Evolutionary conservation across 2,888 invertebrate genomes (phyloP), one percentile per base, ranked within the genome.

Genomic region (Synanthedon myopaeformis): DNA sequence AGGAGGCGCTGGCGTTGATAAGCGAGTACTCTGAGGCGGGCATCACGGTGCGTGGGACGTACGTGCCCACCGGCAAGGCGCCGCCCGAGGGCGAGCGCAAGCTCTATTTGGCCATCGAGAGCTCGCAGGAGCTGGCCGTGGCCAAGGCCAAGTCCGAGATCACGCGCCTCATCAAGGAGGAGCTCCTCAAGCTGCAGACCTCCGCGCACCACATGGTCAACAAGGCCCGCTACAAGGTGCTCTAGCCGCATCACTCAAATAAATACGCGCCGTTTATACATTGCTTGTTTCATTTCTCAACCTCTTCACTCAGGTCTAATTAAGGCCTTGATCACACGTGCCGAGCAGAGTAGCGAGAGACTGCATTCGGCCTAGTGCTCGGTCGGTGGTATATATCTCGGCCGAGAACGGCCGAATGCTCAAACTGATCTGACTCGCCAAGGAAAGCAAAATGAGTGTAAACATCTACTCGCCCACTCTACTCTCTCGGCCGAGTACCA

Each of bases 1-100:
- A 95, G 93, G 99, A 99, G 87, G 98, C 99, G 4, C 83, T 99
- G 61, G 97, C 97, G 0, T 96, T 99, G 74, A 98, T 99, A 68
- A 97, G 97, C 52, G 99, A 99, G 79, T 99, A 98, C 80, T 98
- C 98, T 0, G 99, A 99, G 78, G 99, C 99, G 0, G 99, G 99
- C 42, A 94, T 99, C 58, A 98, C 99, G 0, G 99, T 99, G 0
- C 91, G 99, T 49, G 99, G 99, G n/a, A 98, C 98, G 0, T 96
- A 96, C 72, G 97, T 97, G 10, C 93, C 94, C 0, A 92, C 94
- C 1, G 97, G 97, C 56, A 96, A 97, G 76, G 88, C 90, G 12
- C 94, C 96, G 0, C 96, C 96, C 0, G 97, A 97, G 61, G 96
- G 96, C 28, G 99, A 99, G 69, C 89, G 98, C 17, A 99, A 98